phyloP scores from a whole-genome alignment of 2,888 invertebrate genomes.

The Deilephila elpenor region DNA sequence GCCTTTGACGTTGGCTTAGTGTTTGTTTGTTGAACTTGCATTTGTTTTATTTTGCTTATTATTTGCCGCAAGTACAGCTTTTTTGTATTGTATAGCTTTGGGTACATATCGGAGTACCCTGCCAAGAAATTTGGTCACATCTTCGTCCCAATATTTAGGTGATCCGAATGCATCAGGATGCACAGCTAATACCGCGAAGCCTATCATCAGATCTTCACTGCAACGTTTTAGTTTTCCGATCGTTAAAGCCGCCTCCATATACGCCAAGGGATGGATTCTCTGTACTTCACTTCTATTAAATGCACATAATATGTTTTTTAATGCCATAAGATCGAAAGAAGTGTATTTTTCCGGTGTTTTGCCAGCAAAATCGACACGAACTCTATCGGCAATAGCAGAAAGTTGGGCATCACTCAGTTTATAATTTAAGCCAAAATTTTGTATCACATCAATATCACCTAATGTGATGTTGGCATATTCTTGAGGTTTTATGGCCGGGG shows the following conservation, averaged over 20 bases:
- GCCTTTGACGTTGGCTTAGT: not conserved
- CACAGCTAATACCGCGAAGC: slow-evolving; percentile 76
- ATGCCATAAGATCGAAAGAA: slow-evolving; percentile 80
- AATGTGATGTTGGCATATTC: slow-evolving; percentile 82
- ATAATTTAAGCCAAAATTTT: slow-evolving; percentile 82
- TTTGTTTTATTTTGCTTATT: slow-evolving; percentile 28
- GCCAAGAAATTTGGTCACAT: slow-evolving; percentile 66
- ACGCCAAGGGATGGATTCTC: slow-evolving; percentile 81
- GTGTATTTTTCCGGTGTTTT: slow-evolving; percentile 84
- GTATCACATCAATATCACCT: slow-evolving; percentile 79
- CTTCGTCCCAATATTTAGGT: slow-evolving; percentile 67
- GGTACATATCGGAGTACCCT: slow-evolving; percentile 69
- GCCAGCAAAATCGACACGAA: slow-evolving; percentile 78
- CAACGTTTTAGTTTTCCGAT: slow-evolving; percentile 79
- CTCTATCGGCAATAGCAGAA: slow-evolving; percentile 75
- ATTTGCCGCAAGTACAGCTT: not conserved
- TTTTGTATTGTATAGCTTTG: slow-evolving; percentile 32
- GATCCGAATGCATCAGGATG: slow-evolving; percentile 74
- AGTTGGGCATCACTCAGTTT: slow-evolving; percentile 72
- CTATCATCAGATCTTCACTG: slow-evolving; percentile 67
- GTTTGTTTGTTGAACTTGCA: not conserved
- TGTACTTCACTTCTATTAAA: slow-evolving; percentile 81
- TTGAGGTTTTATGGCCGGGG: slow-evolving; percentile 72
- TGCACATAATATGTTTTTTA: slow-evolving; percentile 84
- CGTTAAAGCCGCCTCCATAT: slow-evolving; percentile 74